Evolutionary conservation across 53 echinoderm and acorn worm genomes (phyloP).

Genomic region (Stichopus horrens): DNA sequence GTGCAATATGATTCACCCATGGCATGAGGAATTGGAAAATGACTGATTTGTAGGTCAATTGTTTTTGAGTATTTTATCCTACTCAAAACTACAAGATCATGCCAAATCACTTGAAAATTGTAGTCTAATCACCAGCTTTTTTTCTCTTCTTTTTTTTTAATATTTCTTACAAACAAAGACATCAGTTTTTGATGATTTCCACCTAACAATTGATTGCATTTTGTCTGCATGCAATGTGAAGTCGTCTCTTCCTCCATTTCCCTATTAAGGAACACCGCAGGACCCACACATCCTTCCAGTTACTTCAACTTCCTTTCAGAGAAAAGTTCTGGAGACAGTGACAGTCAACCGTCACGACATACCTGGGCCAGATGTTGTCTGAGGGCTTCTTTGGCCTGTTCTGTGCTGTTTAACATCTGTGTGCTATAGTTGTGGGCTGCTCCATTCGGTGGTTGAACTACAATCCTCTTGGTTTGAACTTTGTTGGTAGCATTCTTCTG

Average conservation of each 20-base stretch:
- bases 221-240: not conserved
- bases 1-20: too few species aligned
- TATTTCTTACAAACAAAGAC: not conserved
- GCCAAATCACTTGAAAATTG: too few species aligned
- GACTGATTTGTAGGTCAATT: too few species aligned
- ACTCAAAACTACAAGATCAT: too few species aligned
- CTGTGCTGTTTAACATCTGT: constrained; percentile 82
- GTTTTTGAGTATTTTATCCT: too few species aligned
- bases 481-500: constrained; percentile 61
- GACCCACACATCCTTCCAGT: not conserved
- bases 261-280: not conserved
- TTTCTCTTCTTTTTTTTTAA: not conserved
- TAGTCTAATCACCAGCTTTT: not conserved
- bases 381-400: constrained; percentile 84
- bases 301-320: not conserved
- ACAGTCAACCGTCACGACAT: not conserved
- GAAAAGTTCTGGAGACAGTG: not conserved
- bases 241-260: not conserved
- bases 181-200: not conserved
- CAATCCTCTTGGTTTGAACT: constrained; percentile 64
- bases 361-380: constrained; percentile 87
- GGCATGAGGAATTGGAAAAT: too few species aligned
- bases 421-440: constrained; percentile 93
- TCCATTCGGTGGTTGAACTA: constrained; percentile 59
- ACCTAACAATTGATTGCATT: not conserved